Evolutionary conservation across 2,113 vertebrate species (phyloP), one percentile per base, ranked within the genome.

Genomic region (Sinocyclocheilus anshuiensis): DNA sequence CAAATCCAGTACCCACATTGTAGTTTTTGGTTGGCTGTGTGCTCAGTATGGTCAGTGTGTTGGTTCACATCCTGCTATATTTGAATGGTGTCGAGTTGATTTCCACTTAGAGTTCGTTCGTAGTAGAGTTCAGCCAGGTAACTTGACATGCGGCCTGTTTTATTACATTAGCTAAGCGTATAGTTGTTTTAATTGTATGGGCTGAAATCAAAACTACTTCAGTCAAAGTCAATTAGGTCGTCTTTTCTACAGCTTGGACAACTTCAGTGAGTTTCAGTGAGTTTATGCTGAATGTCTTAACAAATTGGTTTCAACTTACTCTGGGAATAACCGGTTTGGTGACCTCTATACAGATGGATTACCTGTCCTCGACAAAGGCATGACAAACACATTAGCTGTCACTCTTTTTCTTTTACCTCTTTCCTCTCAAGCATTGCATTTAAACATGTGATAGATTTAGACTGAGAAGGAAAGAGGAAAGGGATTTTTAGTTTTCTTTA

Each of bases 271-370:
- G 26, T 74, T 79, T 45, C 12, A 45, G 16, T 77, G 59, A 10
- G 33, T 6, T 4, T 84, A 77, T 22, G 26, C 7, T 9, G 39
- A 77, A 24, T 55, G 26, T 50, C 4, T 1, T 16, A 79, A 67
- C 10, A 29, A 53, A 61, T 48, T 15, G 36, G 85, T 75, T 82
- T 77, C 71, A 71, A 26, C n/a, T 87, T 88, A 55, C 86, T 24
- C 59, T 29, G 33, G 13, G 36, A 85, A 76, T 59, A 88, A 90
- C 89, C 69, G 67, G 89, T 88, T 71, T 12, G 33, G 85, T 85
- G 87, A 86, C 83, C 69, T 88, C 55, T 82, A 16, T 61, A 36
- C 15, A 6, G 22, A 11, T 74, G 63, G 33, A 59, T 72, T 81
- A 42, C 72, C 9, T 83, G 48, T 80, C 26, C 10, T 84, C 16